Percentiles rank a stretch among this genome's conserved stretches.
Conservation (phyloP, 2,113 vertebrate species). For the Oenanthe melanoleuca region DNA sequence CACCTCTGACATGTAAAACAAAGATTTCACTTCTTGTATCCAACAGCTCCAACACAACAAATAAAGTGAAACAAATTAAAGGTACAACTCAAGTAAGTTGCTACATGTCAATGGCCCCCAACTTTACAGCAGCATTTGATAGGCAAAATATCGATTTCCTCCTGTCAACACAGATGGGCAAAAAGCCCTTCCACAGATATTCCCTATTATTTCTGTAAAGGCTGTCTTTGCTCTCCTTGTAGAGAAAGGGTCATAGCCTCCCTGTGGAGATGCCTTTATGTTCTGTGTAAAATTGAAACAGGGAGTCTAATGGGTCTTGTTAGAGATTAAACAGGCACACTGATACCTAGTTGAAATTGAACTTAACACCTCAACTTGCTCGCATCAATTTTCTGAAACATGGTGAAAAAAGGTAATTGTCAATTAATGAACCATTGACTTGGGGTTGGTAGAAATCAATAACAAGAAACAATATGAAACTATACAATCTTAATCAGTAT, state of each 20-base stretch:
- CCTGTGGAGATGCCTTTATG: background rate
- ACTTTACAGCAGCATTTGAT: background rate
- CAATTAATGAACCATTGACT: slow-evolving; percentile 75
- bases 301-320: slow-evolving; percentile 50
- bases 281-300: slow-evolving; percentile 54
- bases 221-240: background rate
- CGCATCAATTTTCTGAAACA: slow-evolving; percentile 73
- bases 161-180: background rate
- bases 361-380: slow-evolving; percentile 64
- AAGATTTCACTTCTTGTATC: background rate
- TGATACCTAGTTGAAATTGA: slow-evolving; percentile 65
- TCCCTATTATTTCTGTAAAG: slow-evolving; percentile 39
- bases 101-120: background rate
- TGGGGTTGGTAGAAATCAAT: slow-evolving; percentile 73
- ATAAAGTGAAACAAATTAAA: background rate
- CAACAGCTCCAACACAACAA: background rate
- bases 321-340: slow-evolving; percentile 69
- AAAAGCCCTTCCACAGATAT: background rate
- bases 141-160: slow-evolving; percentile 36
- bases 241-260: slow-evolving; percentile 8
- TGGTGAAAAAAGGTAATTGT: slow-evolving; percentile 77
- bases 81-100: background rate
- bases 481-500: slow-evolving; percentile 70
- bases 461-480: slow-evolving; percentile 65
- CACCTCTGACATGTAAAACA: background rate